These are phyloP conservation scores for Proteles cristata DNA, from an alignment of 2,113 vertebrate genomes.

Conservation along the genomic window DNA sequence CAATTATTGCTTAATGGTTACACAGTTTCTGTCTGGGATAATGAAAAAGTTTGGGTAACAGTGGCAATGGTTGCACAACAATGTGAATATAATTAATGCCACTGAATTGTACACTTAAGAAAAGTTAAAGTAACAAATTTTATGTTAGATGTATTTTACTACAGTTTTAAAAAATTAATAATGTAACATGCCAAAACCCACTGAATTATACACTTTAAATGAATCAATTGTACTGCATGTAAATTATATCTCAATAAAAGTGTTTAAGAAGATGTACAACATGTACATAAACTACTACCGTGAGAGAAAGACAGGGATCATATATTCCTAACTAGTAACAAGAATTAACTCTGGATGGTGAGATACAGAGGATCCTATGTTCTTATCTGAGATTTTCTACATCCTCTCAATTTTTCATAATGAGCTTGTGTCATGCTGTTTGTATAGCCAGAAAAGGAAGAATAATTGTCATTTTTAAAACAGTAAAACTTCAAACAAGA, in stretches of 20 bases:
- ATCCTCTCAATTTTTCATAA: neutral
- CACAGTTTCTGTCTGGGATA: neutral
- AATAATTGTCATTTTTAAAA: neutral
- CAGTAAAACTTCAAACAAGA: neutral
- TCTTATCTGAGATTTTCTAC: neutral
- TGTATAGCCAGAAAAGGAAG: neutral
- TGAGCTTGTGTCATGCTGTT: neutral
- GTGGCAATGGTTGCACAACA: neutral
- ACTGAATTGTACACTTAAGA: neutral
- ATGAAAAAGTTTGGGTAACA: neutral
- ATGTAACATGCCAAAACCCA: neutral
- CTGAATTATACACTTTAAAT: neutral
- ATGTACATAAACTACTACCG: neutral
- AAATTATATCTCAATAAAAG: neutral
- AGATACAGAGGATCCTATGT: neutral
- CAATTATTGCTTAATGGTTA: neutral
- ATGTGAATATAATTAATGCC: neutral
- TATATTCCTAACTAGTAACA: neutral
- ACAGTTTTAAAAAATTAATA: slow-evolving; percentile 9
- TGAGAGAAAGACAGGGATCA: neutral
- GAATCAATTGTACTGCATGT: neutral
- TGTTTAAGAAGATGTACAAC: neutral
- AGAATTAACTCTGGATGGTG: neutral
- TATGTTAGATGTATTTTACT: neutral
- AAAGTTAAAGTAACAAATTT: neutral